Evolutionary conservation across 1,140 invertebrate species (phyloP), one percentile per base, ranked within the genome.

Genomic region (Globodera rostochiensis): DNA sequence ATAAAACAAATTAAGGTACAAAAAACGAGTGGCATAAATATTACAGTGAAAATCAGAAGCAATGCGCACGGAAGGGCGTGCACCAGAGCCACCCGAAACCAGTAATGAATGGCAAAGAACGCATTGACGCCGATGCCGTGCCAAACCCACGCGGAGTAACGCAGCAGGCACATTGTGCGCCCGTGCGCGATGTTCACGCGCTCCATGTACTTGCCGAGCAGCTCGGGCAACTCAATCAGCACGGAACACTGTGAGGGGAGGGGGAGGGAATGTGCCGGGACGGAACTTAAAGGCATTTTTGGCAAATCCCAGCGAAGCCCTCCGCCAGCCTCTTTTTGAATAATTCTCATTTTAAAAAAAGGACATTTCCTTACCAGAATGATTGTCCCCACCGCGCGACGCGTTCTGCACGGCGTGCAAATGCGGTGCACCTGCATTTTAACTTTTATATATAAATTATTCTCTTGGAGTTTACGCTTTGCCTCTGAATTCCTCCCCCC

Each of bases 31-130:
- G 36, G 36, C 6, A 78, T 84, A 5, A 87, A 77, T 83, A 87
- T 88, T 78, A 76, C 83, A 3, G 87, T 88, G 77, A 88, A 88
- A 45, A 87, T 87, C 86, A 87, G 47, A 75, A 88, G 79, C 75
- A 89, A 71, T 73, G 84, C 49, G 66, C 87, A 88, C 19, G 87
- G 87, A 36, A 89, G 46, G 19, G 73, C 49, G 75, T 88, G 87
- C 19, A 88, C 82, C 53, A 86, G 78, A 9, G 80, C 75, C 5
- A 77, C 86, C 21, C 86, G 82, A 53, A 87, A 78, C 87, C 86
- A 87, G 60, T 84, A 86, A 60, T 77, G 50, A 57, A 84, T 53
- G 64, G 86, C 78, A 53, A 86, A 88, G 82, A 87, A 88, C 25
- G 86, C 19, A 46, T 87, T 80, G 53, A 84, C 74, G 67, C 85